Percentiles rank a stretch among this genome's conserved stretches.
phyloP scores from a whole-genome alignment of 2,113 vertebrate genomes.

The Trochalopteron elliotii region DNA sequence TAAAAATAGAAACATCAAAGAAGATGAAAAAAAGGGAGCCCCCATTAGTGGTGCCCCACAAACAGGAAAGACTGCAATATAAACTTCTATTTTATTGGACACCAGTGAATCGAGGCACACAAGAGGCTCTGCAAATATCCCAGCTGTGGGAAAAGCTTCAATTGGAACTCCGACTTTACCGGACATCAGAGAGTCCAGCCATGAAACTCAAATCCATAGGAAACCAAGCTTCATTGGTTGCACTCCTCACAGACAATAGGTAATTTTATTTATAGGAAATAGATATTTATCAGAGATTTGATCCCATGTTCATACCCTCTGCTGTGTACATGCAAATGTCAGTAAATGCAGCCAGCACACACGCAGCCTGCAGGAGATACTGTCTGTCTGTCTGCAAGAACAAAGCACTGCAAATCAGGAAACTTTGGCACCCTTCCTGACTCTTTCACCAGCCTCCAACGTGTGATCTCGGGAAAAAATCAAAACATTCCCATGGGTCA shows the following conservation, averaged over 20 bases:
- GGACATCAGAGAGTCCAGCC: background rate
- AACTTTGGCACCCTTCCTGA: background rate
- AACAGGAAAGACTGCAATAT: background rate
- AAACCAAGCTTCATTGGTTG: background rate
- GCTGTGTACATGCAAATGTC: background rate
- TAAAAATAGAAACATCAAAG: background rate
- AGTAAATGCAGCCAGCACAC: background rate
- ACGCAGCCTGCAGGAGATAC: background rate
- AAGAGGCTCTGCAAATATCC: background rate
- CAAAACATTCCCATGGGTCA: constrained; percentile 32
- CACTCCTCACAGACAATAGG: background rate
- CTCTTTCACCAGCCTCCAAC: background rate
- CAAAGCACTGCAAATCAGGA: background rate
- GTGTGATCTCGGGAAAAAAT: constrained; percentile 14
- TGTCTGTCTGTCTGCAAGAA: background rate
- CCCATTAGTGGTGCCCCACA: background rate
- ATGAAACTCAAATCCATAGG: background rate
- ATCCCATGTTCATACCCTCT: background rate
- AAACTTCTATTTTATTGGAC: background rate
- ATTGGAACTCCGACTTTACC: background rate
- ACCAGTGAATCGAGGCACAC: constrained; percentile 3
- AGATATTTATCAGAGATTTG: background rate
- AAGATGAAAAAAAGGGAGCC: background rate
- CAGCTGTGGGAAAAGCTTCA: constrained; percentile 21
- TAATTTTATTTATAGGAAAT: background rate